A percentile compares a stretch with the other conserved stretches of the same genome.
phyloP scores from a whole-genome alignment of 2,888 invertebrate genomes.

The Cantharis nigra region DNA sequence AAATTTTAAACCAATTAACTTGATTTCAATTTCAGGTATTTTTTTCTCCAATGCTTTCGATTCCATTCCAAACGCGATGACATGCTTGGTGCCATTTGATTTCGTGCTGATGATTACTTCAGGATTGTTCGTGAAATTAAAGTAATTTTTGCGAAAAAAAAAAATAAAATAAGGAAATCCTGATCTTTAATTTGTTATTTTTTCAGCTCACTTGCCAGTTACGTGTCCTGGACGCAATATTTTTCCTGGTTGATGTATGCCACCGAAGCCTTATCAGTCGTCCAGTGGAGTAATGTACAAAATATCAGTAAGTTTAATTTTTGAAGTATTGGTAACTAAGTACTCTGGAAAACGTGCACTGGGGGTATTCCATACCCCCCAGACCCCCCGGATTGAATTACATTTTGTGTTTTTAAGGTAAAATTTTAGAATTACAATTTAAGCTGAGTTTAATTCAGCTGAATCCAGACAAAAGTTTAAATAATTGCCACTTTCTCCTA shows the following conservation, averaged over 20 bases:
- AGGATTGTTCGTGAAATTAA: slow-evolving; percentile 80
- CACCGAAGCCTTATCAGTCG: slow-evolving; percentile 79
- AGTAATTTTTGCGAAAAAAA: slow-evolving; percentile 57
- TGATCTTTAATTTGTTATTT: slow-evolving; percentile 36
- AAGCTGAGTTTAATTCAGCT: no score
- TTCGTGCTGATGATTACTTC: slow-evolving; percentile 86
- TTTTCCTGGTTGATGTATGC: slow-evolving; percentile 87
- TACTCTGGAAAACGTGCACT: no score
- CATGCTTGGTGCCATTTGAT: slow-evolving; percentile 84
- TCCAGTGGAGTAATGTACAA: slow-evolving; percentile 78
- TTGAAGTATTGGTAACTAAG: no score
- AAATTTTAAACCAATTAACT: background rate
- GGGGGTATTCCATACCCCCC: no score
- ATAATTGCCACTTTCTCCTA: no score
- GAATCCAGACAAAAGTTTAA: no score
- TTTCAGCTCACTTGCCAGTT: slow-evolving; percentile 69
- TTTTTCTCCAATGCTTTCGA: slow-evolving; percentile 86
- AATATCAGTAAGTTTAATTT: slow-evolving; percentile 67
- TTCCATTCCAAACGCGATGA: slow-evolving; percentile 78
- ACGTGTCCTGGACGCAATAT: slow-evolving; percentile 77
- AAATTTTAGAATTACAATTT: no score
- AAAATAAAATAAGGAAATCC: background rate
- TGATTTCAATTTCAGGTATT: slow-evolving; percentile 61
- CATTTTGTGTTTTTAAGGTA: no score
- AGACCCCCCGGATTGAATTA: no score